These are phyloP conservation scores for Serrognathus titanus DNA, from an alignment of 2,888 invertebrate species.

Conservation along the genomic window DNA sequence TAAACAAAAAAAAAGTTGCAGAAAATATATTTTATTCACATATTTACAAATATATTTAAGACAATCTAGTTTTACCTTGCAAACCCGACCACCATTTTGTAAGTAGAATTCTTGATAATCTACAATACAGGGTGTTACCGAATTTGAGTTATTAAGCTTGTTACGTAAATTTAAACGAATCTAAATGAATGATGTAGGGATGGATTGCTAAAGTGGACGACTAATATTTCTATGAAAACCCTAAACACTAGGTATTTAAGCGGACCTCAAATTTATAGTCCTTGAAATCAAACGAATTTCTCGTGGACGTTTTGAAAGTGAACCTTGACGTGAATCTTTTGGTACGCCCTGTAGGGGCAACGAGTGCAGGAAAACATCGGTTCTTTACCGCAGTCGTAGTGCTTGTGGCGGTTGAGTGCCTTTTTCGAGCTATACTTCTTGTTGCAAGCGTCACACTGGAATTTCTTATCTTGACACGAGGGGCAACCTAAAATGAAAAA, in stretches of 20 bases:
- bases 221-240: background rate
- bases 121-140: too few species aligned
- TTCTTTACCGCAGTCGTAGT: slow-evolving; percentile 27
- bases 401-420: slow-evolving; percentile 63
- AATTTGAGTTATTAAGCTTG: too few species aligned
- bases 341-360: slow-evolving; percentile 28
- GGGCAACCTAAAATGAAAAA: background rate
- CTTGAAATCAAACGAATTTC: background rate
- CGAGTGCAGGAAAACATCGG: slow-evolving; percentile 35
- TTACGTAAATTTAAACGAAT: background rate
- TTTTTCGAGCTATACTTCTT: slow-evolving; percentile 70
- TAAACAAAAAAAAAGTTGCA: too few species aligned
- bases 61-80: too few species aligned
- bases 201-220: background rate
- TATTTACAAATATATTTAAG: too few species aligned
- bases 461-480: slow-evolving; percentile 21
- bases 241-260: background rate
- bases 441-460: slow-evolving; percentile 63
- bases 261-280: too few species aligned
- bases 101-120: too few species aligned
- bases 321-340: slow-evolving; percentile 5
- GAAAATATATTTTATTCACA: too few species aligned
- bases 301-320: slow-evolving; percentile 3
- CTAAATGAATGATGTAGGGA: background rate
- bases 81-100: too few species aligned